A percentile compares a stretch with the other conserved stretches of the same genome.
Evolutionary conservation across 2,888 invertebrate genomes (phyloP).

Genomic region (Diarsia rubi): DNA sequence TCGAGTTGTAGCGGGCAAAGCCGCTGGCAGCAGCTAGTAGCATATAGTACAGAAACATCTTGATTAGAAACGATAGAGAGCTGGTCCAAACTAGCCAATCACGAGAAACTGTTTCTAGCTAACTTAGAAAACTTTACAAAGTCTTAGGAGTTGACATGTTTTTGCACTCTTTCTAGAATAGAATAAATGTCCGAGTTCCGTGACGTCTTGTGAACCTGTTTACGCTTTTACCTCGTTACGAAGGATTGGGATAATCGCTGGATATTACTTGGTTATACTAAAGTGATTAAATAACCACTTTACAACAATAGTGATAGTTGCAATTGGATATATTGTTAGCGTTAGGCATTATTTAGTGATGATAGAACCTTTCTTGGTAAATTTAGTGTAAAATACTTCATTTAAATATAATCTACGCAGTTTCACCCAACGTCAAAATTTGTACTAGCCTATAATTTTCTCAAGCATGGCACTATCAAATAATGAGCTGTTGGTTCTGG

Average conservation of each 20-base stretch:
- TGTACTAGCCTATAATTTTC: too few species aligned
- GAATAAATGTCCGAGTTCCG: background rate
- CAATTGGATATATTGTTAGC: background rate
- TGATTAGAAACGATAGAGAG: slow-evolving; percentile 2
- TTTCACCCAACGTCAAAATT: too few species aligned
- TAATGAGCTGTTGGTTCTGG: too few species aligned
- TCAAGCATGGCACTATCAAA: too few species aligned
- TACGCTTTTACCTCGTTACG: background rate
- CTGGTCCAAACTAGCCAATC: slow-evolving; percentile 14
- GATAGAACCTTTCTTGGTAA: background rate
- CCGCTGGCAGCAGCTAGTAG: too few species aligned
- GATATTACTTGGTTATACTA: background rate
- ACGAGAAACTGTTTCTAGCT: slow-evolving; percentile 1
- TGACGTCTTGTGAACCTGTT: slow-evolving; percentile 8
- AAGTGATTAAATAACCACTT: background rate
- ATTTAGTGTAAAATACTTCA: background rate
- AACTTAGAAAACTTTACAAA: slow-evolving; percentile 16
- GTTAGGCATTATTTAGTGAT: background rate
- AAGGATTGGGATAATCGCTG: background rate
- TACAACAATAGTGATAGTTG: background rate
- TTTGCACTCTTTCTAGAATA: slow-evolving; percentile 24
- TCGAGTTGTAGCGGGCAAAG: too few species aligned
- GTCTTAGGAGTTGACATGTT: slow-evolving; percentile 2
- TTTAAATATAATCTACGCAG: too few species aligned
- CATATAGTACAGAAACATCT: background rate